Conservation (phyloP, 2,888 invertebrate species). For the Drosophila mayaguana region DNA sequence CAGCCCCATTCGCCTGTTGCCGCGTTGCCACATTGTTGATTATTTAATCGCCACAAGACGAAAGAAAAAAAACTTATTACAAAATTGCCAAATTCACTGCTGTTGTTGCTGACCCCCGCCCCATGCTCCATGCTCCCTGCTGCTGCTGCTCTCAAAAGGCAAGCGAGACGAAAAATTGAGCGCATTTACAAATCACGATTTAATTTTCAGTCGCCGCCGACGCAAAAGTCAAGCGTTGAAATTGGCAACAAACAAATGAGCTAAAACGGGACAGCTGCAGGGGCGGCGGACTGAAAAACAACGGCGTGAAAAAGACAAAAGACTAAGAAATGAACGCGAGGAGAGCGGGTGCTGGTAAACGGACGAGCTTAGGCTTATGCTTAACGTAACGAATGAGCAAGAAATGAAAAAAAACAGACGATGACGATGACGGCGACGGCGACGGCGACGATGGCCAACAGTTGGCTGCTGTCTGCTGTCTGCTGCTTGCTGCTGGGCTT, state of each 20-base stretch:
- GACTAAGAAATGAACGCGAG: conserved; percentile 42
- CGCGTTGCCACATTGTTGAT: conserved; percentile 71
- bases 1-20: conserved; percentile 56
- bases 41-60: conserved; percentile 68
- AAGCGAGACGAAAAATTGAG: conserved; percentile 70
- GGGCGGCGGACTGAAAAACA: conserved; percentile 7
- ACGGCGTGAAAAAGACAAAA: conserved; percentile 76
- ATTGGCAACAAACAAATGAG: conserved; percentile 81
- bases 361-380: conserved; percentile 22
- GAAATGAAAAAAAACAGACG: conserved; percentile 4
- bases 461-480: conserved; percentile 52
- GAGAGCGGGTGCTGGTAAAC: neutral
- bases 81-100: conserved; percentile 71
- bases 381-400: conserved; percentile 50
- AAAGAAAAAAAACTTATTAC: conserved; percentile 66
- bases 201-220: conserved; percentile 70
- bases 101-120: neutral
- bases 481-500: conserved; percentile 53
- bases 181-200: conserved; percentile 82
- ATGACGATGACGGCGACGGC: neutral
- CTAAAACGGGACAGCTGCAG: neutral
- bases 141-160: conserved; percentile 25
- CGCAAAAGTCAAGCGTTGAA: conserved; percentile 74
- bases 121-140: neutral
- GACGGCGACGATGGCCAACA: conserved; percentile 52